Base-by-base conservation (phyloP, 35 echinoderm and acorn worm genomes). In the Diadema setosum region DNA sequence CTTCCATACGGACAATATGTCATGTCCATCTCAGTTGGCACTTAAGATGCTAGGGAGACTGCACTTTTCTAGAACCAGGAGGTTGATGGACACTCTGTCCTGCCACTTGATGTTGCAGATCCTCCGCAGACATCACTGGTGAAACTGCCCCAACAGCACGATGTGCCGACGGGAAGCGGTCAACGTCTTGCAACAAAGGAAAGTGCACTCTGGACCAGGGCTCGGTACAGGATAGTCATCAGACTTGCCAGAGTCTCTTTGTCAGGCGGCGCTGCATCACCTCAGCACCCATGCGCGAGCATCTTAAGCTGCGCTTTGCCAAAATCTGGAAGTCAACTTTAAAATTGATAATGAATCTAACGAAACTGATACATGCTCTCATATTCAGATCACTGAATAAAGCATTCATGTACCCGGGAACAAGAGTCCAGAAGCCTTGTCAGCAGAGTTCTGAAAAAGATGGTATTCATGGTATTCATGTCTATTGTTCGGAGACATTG, bases 81-180 rank as follows among this genome's bases (percentile, higher is more conserved):
- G 20, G 76, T 43, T 39, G 5, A 41, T 39, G 11, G 1, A 17
- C 17, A 81, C 32, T 46, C 43, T 81, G 5, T 43, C 40, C 43
- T 81, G 76, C 76, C 76, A 81, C 75, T 81, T 81, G 75, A 43
- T 81, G 39, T 81, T 81, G 75, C 76, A 81, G 40, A 81, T 44
- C 5, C 36, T 44, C 35, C 18, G 36, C 35, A 41, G 76, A 81
- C 31, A 81, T 43, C 76, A 4, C 30, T 81, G 40, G 5, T 81
- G 76, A 46, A 81, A 81, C 76, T 81, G 31, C 39, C 58, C 42
- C 49, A 50, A 20, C 18, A 15, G 26, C 18, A 9, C 30, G 44
- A 57, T 30, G 81, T 84, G 81, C 15, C 81, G 81, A 25, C 25
- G 81, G 81, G 52, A 84, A 24, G 43, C 58, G 26, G 42, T 59